Percentiles rank a stretch among this genome's conserved stretches.
phyloP scores from a whole-genome alignment of 2,797 vertebrate genomes.

The Fringilla coelebs region DNA sequence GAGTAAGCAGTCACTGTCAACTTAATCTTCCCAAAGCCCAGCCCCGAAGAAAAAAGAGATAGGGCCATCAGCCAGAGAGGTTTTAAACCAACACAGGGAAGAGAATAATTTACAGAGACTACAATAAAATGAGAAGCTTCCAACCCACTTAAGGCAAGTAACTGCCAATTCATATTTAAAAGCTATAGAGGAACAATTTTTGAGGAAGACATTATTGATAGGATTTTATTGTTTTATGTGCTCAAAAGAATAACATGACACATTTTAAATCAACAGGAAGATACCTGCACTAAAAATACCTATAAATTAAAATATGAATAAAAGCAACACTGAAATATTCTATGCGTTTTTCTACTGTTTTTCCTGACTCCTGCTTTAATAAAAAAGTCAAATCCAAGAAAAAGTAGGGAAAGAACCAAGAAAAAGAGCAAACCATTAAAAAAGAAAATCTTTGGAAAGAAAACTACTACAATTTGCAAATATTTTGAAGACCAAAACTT shows the following conservation, averaged over 20 bases:
- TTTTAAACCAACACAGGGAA: background rate
- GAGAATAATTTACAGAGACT: background rate
- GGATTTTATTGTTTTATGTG: background rate
- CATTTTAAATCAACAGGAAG: background rate
- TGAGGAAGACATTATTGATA: background rate
- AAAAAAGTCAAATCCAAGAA: background rate
- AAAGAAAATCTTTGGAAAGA: background rate
- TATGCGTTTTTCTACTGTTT: background rate
- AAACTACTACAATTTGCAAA: background rate
- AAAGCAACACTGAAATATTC: background rate
- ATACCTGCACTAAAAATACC: background rate
- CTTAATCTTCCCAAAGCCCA: accelerated
- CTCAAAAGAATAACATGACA: background rate
- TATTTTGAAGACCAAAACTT: background rate
- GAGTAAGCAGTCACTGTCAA: background rate
- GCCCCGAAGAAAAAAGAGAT: background rate
- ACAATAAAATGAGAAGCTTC: background rate
- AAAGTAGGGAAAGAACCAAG: accelerated
- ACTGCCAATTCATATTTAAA: background rate
- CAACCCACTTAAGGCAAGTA: background rate
- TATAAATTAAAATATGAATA: background rate
- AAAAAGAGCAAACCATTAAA: accelerated
- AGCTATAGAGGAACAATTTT: background rate
- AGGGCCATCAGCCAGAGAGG: background rate
- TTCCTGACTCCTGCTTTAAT: background rate